Evolutionary conservation across 2,888 invertebrate genomes (phyloP).

Genomic region (Caenorhabditis parvicauda): DNA sequence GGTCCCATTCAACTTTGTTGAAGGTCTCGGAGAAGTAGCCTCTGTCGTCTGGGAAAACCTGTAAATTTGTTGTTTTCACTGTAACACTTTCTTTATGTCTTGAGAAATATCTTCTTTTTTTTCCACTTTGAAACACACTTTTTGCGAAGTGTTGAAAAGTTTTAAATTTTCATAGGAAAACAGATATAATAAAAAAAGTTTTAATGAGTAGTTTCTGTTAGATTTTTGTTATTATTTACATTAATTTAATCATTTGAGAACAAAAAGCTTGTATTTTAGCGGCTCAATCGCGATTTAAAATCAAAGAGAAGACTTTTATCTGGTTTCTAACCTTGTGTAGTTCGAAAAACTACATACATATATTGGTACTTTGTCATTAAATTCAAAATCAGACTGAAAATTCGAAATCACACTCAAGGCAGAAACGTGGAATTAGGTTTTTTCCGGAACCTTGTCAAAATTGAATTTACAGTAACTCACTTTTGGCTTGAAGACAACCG

Average conservation of each 20-base stretch:
- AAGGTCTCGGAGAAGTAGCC: constrained; percentile 61
- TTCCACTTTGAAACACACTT: too few species aligned
- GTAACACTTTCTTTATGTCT: neutral
- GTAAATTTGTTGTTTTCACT: neutral
- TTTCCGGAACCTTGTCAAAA: constrained; percentile 1
- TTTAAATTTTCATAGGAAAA: neutral
- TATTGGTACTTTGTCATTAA: neutral
- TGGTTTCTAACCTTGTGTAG: too few species aligned
- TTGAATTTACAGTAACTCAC: constrained; percentile 11
- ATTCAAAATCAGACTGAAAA: neutral
- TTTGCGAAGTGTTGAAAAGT: neutral
- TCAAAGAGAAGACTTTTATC: too few species aligned
- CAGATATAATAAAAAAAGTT: neutral
- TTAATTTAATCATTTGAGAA: too few species aligned
- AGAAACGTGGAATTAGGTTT: neutral
- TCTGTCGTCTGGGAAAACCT: constrained; percentile 61
- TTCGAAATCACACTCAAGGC: neutral
- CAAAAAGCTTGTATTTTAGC: too few species aligned
- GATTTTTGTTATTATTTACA: neutral
- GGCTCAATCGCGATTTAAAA: too few species aligned
- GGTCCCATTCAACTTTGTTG: constrained; percentile 57
- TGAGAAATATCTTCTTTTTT: too few species aligned
- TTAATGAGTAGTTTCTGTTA: neutral
- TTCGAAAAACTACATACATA: too few species aligned
- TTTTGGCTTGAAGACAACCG: constrained; percentile 59